phyloP scores from a whole-genome alignment of 2,113 vertebrate species.

The Bombycilla garrulus region DNA sequence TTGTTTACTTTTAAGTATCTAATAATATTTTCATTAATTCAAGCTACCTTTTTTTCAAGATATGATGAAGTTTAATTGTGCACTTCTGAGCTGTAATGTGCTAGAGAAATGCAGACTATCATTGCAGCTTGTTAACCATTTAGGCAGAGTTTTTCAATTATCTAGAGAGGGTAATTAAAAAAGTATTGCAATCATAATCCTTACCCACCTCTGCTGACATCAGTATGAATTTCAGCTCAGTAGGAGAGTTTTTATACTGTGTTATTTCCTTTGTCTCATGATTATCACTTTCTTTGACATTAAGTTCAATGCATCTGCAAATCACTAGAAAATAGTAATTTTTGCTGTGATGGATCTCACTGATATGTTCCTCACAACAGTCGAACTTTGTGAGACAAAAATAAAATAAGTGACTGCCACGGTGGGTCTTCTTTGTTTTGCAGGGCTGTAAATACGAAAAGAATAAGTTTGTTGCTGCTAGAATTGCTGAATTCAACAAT shows the following conservation, averaged over 20 bases:
- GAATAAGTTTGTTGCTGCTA: background rate
- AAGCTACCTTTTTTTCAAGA: background rate
- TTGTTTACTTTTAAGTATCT: background rate
- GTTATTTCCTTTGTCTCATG: background rate
- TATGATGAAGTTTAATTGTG: background rate
- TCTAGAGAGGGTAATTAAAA: background rate
- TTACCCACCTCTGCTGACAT: background rate
- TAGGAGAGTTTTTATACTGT: background rate
- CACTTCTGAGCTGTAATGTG: background rate
- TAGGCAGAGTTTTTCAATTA: background rate
- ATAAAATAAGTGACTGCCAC: background rate
- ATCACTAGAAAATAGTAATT: background rate
- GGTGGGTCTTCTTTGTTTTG: background rate
- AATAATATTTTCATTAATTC: background rate
- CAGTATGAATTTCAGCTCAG: background rate
- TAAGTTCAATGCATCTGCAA: background rate
- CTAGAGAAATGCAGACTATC: background rate
- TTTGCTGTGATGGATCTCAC: background rate
- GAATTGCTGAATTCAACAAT: background rate
- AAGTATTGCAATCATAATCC: background rate
- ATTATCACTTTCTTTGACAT: background rate
- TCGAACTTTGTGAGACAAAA: accelerated
- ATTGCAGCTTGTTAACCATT: background rate
- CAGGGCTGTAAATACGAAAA: background rate
- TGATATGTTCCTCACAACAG: background rate